These are phyloP conservation scores for Temnothorax curvispinosus DNA, from an alignment of 1,140 invertebrate species.

Conservation along the genomic window DNA sequence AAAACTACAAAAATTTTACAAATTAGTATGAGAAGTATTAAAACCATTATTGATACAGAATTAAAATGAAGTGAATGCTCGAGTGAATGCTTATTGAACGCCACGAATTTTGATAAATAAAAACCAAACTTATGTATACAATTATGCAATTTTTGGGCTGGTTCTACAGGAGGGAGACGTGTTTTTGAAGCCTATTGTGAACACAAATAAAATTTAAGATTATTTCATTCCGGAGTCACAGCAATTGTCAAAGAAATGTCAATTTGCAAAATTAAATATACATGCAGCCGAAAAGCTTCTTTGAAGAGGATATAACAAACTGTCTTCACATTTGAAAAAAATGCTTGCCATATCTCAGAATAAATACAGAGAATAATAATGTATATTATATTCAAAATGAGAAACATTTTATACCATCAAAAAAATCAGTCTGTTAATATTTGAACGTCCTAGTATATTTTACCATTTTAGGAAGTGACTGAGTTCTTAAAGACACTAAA, in stretches of 20 bases:
- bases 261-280: not conserved
- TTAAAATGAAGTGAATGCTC: not conserved
- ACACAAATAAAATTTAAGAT: not conserved
- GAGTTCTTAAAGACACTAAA: conserved; percentile 24
- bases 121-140: not conserved
- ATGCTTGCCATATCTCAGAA: not conserved
- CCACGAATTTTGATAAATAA: not conserved
- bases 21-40: not conserved
- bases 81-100: not conserved
- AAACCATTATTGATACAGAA: not conserved
- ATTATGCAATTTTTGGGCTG: not conserved
- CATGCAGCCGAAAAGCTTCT: not conserved
- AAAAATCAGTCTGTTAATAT: not conserved
- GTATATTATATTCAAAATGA: not conserved
- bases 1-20: not conserved
- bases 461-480: not conserved
- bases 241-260: not conserved
- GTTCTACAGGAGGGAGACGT: not conserved
- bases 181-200: not conserved
- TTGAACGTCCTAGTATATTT: not conserved
- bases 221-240: not conserved
- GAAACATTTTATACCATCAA: not conserved
- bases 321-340: not conserved
- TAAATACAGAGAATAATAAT: not conserved
- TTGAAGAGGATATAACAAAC: not conserved